Base-by-base conservation (phyloP, 2,797 vertebrate genomes). In the Enteromius unitaeniatus region DNA sequence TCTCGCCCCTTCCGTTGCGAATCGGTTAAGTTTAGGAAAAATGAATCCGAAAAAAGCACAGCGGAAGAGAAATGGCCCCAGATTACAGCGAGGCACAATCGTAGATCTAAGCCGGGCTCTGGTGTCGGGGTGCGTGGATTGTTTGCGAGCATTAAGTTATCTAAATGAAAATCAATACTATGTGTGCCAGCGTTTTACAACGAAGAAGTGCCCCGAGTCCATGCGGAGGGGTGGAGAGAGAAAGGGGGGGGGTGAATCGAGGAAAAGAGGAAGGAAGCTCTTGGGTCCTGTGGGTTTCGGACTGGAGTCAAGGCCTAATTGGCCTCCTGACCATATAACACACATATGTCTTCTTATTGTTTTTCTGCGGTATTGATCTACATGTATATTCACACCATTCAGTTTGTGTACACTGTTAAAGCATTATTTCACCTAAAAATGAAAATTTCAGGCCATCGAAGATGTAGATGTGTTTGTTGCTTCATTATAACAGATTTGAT, bases 101-200 rank as follows among this genome's bases (percentile, higher is more conserved):
- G 89, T 95, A 93, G 94, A 96, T 97, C 96, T 93, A 93, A 94
- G 94, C 94, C 93, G 93, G 93, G 93, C 93, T 93, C 93, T 93
- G 85, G 91, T 90, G 90, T 87, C 88, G 91, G 95, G 92, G 90
- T 95, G 94, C 94, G 92, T 91, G 94, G 95, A 96, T 95, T 96
- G 95, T 97, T 96, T 95, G 94, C 91, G 95, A 96, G 96, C 95
- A 97, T 97, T 98, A 98, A 98, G 97, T 96, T 98, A 98, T 99
- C 96, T 98, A 98, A 98, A 98, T 98, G 97, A 97, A 98, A 98
- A 98, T 98, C 97, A 97, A 98, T 97, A 97, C 95, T 95, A 93
- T 95, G 94, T 95, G 96, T 95, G 96, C 95, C 95, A 94, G 95
- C 94, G 92, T 95, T 96, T 96, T 95, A 95, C 95, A 94, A 93